Base-by-base conservation (phyloP, 2,888 invertebrate species). In the Cataglyphis albicans region DNA sequence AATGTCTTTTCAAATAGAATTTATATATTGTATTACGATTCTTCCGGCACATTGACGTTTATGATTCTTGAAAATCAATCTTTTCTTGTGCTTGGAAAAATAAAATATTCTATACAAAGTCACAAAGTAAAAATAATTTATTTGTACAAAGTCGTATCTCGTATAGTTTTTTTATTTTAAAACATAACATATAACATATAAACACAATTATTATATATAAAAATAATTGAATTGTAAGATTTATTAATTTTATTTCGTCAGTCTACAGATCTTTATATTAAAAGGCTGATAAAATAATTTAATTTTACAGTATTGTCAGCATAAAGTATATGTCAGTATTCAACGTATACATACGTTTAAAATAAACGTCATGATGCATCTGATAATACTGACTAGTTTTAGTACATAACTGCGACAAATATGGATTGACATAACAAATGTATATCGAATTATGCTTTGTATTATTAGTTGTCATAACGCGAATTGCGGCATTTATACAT, bases 401-500 rank as follows among this genome's bases (percentile, higher is more conserved):
- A 7, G 0, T 10, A 44, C 38, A 44, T 15, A 55, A 75, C 7
- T n/a, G 52, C 25, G 32, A 44, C 9, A 57, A 78, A 44, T 41
- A 10, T 3, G 5, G 35, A 32, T 55, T 44, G 21, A 57, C 57
- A 63, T 81, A 84, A 86, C 67, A 83, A 84, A 78, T 81, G 72
- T 81, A 82, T 81, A 18, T n/a, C 7, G 32, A 72, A 63, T 63
- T 78, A 32, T 61, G 72, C 4, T 21, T 55, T 55, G 61, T 10
- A 82, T 87, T 81, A 83, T 70, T 73, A 44, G 64, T 84, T 84
- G 44, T 38, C 82, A 82, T 67, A 41, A 68, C 44, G 48, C 78
- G 59, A 70, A 85, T 87, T 70, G 76, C 76, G 48, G 81, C 72
- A 74, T 83, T 88, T 83, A 80, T 64, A 73, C 29, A 65, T 61